Evolutionary conservation across 2,797 vertebrate genomes (phyloP).

Genomic region (Sebastolobus altivelis): DNA sequence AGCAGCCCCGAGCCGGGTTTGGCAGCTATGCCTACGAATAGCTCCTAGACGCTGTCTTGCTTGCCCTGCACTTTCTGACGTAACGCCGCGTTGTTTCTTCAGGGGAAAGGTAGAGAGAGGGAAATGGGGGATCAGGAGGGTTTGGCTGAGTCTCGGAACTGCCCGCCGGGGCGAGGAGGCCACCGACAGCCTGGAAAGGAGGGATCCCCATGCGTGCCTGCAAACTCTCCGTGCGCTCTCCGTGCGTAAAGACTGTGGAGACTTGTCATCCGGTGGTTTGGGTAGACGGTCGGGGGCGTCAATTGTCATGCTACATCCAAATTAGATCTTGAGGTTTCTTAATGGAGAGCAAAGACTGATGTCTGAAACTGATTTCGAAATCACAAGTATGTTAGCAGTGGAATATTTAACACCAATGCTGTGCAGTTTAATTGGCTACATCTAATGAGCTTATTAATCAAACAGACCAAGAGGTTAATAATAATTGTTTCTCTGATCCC

Average conservation of each 20-base stretch:
- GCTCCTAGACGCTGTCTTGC: constrained; percentile 84
- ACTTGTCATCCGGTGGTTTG: constrained; percentile 54
- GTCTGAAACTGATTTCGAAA: constrained; percentile 8
- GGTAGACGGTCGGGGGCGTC: constrained; percentile 38
- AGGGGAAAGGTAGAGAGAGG: constrained; percentile 79
- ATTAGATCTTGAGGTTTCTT: constrained; percentile 21
- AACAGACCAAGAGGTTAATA: background rate
- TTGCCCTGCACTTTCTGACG: constrained; percentile 88
- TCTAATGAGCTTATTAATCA: background rate
- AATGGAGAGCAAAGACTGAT: constrained; percentile 15
- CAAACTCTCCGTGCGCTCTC: constrained; percentile 64
- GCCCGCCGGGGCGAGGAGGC: constrained; percentile 68
- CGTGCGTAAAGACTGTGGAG: constrained; percentile 70
- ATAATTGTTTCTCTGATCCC: background rate
- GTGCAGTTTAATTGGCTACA: background rate
- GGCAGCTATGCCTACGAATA: constrained; percentile 84
- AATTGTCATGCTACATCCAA: constrained; percentile 19
- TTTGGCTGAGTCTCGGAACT: constrained; percentile 68
- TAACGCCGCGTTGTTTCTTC: constrained; percentile 83
- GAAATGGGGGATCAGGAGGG: constrained; percentile 60
- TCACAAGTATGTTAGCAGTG: background rate
- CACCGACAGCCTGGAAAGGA: constrained; percentile 59
- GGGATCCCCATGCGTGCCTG: constrained; percentile 59
- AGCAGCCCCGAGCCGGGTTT: constrained; percentile 81
- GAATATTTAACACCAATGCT: background rate